Evolutionary conservation across 2,888 invertebrate species (phyloP).

Genomic region (Autographa pulchrina): DNA sequence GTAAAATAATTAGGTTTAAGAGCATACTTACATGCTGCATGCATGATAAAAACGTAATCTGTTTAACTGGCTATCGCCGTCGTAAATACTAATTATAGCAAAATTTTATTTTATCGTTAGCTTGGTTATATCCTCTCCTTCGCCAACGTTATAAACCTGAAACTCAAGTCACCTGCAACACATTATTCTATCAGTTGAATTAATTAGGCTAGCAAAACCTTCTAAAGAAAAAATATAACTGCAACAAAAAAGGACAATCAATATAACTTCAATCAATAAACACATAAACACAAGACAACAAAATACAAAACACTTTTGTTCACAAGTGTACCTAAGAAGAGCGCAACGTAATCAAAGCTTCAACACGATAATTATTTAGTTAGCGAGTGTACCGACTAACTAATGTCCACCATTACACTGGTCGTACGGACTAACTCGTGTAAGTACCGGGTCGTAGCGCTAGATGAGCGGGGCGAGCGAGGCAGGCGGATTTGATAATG

Average conservation of each 20-base stretch:
- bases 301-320: slow-evolving; percentile 28
- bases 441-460: neutral
- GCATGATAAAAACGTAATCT: neutral
- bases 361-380: slow-evolving; percentile 56
- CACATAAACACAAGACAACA: neutral
- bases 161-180: neutral
- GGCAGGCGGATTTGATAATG: too few species aligned
- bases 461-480: slow-evolving; percentile 29
- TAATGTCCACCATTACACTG: slow-evolving; percentile 49
- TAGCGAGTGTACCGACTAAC: slow-evolving; percentile 40
- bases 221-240: too few species aligned
- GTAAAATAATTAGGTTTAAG: neutral
- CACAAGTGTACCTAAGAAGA: slow-evolving; percentile 14
- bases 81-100: neutral
- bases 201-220: too few species aligned
- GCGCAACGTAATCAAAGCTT: slow-evolving; percentile 49
- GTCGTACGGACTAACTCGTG: slow-evolving; percentile 29
- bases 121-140: neutral
- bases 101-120: slow-evolving; percentile 4
- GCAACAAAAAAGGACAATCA: too few species aligned
- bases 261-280: too few species aligned
- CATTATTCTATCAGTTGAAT: neutral
- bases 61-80: slow-evolving; percentile 1
- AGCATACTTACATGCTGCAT: neutral
- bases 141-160: neutral